Conservation (phyloP, 2,888 invertebrate genomes). For the Loripinus fragilis region DNA sequence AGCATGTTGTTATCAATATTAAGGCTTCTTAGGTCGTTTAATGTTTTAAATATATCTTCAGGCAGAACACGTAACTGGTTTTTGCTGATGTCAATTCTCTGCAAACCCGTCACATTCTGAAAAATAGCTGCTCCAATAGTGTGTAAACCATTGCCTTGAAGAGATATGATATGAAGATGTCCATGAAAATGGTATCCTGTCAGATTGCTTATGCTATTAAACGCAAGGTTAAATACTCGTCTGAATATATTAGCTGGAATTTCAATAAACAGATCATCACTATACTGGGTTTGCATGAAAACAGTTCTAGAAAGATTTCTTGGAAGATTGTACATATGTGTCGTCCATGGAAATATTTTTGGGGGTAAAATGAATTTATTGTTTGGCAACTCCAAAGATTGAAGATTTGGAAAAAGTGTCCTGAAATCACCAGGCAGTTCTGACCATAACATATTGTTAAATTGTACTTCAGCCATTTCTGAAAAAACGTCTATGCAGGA, state of each 20-base stretch:
- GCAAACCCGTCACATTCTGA: not conserved
- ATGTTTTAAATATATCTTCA: not conserved
- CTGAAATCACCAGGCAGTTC: not conserved
- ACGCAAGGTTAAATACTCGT: not conserved
- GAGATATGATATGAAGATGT: not conserved
- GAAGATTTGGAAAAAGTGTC: not conserved
- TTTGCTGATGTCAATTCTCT: not conserved
- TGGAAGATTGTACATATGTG: not conserved
- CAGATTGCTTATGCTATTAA: not conserved
- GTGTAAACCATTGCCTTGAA: not conserved
- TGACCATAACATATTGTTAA: not conserved
- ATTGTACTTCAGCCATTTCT: not conserved
- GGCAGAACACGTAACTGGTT: not conserved
- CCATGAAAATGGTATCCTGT: not conserved
- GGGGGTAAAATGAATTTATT: not conserved
- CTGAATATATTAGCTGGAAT: not conserved
- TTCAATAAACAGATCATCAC: not conserved
- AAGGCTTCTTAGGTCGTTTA: not conserved
- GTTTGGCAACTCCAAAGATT: not conserved
- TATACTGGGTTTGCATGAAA: not conserved
- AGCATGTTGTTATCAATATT: not conserved
- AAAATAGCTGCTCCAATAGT: not conserved
- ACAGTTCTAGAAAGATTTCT: not conserved
- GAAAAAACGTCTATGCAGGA: not conserved
- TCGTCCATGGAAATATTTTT: not conserved